A percentile compares a stretch with the other conserved stretches of the same genome.
Evolutionary conservation across 2,888 invertebrate species (phyloP).

Genomic region (Ferrisia virgata): DNA sequence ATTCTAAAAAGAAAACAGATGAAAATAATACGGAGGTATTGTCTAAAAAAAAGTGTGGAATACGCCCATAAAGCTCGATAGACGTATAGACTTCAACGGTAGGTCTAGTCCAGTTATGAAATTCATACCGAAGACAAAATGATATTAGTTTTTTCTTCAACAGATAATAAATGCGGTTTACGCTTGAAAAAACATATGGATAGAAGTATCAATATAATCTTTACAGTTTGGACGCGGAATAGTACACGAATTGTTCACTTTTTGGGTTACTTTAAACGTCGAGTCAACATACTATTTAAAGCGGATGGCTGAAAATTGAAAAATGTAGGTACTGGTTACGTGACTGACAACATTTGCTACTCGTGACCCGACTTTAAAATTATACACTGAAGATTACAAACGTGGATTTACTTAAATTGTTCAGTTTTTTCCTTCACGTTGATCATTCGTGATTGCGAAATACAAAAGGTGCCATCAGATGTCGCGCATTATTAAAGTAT

Average conservation of each 20-base stretch:
- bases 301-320: slow-evolving; percentile 19
- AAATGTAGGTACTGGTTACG: slow-evolving; percentile 1
- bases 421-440: neutral
- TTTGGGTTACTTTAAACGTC: neutral
- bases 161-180: neutral
- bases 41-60: too few relatives aligned
- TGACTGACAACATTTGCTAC: neutral
- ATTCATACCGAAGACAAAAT: neutral
- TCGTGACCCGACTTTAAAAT: slow-evolving; percentile 12
- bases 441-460: neutral
- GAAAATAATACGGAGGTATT: too few relatives aligned
- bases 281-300: slow-evolving; percentile 2
- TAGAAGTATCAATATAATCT: neutral
- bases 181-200: neutral
- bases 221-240: neutral
- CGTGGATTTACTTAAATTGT: neutral
- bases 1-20: too few relatives aligned
- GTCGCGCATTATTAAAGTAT: neutral
- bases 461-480: neutral
- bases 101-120: neutral
- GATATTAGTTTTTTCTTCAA: neutral
- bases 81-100: too few relatives aligned
- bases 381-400: neutral
- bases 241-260: neutral
- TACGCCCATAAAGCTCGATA: too few relatives aligned